Base-by-base conservation (phyloP, 2,888 invertebrate species). In the Laothoe populi region DNA sequence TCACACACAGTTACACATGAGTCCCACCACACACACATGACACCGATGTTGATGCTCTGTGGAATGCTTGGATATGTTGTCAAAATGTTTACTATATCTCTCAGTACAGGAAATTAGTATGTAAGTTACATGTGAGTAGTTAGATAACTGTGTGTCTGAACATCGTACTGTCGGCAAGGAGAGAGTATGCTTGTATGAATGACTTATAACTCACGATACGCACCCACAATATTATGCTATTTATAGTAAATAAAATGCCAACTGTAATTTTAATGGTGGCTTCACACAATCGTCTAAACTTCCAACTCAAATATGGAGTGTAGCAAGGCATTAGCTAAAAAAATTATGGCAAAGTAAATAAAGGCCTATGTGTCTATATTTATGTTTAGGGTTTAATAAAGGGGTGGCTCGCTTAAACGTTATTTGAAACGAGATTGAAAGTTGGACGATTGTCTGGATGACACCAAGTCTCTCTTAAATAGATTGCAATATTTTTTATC, bases 71-170 rank as follows among this genome's bases (percentile, higher is more conserved):
- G 31, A 60, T 59, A 64, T 65, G 57, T n/a, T n/a, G n/a, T 57
- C 58, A 64, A 61, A 61, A 81, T 85, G 83, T 84, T 86, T 86
- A 87, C 83, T 89, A 90, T 91, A 91, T 91, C 89, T 91, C 86
- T 87, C 91, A 90, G 90, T 92, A 92, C 92, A 92, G 92, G 92
- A 91, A 92, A 85, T 88, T 92, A 92, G 89, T 72, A 68, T 82
- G 76, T 87, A 86, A 86, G 84, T 83, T 84, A 79, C 85, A 88
- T 83, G 84, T 88, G 81, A 74, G 83, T 90, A 90, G 88, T 76
- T 88, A 87, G 83, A 81, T 72, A 78, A 83, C 82, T 79, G 79
- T 85, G 79, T 84, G 58, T 59, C 57, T 58, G 49, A 58, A 59
- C 45, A 57, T 48, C 40, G 58, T 62, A 60, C 60, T 19, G 46